Evolutionary conservation across 2,797 vertebrate genomes (phyloP).

Genomic region (Micrastur ruficollis): DNA sequence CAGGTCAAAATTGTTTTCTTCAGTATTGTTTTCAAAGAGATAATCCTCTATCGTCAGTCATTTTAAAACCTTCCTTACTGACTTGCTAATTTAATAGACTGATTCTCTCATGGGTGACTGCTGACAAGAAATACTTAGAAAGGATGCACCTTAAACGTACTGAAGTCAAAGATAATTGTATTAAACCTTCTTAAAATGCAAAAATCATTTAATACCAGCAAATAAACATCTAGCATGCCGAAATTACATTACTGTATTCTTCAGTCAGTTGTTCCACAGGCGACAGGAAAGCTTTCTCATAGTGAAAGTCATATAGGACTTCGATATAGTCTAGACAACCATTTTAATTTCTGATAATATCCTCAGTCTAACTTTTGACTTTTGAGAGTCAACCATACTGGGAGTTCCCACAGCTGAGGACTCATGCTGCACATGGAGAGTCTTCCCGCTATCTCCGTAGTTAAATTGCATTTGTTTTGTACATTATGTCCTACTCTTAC

Average conservation of each 20-base stretch:
- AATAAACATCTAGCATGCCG: neutral
- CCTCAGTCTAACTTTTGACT: neutral
- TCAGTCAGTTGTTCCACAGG: neutral
- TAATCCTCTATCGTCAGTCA: neutral
- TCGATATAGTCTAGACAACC: neutral
- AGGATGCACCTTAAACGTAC: neutral
- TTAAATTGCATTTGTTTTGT: neutral
- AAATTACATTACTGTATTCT: neutral
- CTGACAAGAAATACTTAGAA: neutral
- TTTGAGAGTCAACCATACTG: neutral
- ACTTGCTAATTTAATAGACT: neutral
- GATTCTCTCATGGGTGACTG: neutral
- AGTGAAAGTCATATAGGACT: neutral
- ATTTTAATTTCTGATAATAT: neutral
- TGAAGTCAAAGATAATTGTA: conserved; percentile 6
- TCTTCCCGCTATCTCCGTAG: rapidly evolving
- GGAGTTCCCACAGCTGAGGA: neutral
- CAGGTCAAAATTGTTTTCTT: neutral
- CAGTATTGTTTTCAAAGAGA: neutral
- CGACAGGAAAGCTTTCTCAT: neutral
- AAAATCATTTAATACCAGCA: neutral
- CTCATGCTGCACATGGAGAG: neutral
- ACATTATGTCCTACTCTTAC: neutral
- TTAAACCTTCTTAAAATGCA: conserved; percentile 47
- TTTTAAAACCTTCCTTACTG: neutral